These are phyloP conservation scores for Xylophagus ater DNA, from an alignment of 2,888 invertebrate species.

Conservation along the genomic window DNA sequence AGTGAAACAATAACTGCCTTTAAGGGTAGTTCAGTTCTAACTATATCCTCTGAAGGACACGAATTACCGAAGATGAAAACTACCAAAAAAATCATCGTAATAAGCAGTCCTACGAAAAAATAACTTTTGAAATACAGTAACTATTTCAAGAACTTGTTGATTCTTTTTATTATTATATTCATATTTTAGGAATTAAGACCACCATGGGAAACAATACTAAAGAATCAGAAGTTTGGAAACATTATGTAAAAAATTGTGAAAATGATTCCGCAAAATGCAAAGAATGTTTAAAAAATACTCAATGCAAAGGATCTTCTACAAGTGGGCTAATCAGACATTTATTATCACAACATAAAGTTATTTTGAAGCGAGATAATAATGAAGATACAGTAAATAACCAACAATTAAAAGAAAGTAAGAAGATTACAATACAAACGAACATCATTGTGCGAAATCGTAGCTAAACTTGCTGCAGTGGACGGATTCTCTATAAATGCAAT, in stretches of 20 bases:
- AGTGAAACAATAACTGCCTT: too few species aligned
- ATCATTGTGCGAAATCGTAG: constrained; percentile 1
- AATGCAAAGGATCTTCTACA: constrained; percentile 5
- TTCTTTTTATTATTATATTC: constrained; percentile 1
- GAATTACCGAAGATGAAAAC: too few species aligned
- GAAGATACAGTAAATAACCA: neutral
- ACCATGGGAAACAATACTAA: constrained; percentile 1
- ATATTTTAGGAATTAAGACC: constrained; percentile 2
- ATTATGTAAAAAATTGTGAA: constrained; percentile 4
- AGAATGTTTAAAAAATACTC: constrained; percentile 5
- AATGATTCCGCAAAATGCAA: constrained; percentile 4
- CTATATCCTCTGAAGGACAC: too few species aligned
- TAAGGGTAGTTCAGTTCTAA: too few species aligned
- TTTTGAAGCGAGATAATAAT: neutral
- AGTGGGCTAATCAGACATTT: constrained; percentile 2
- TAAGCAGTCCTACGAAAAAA: too few species aligned
- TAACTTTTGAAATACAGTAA: too few species aligned
- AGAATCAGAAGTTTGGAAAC: constrained; percentile 5
- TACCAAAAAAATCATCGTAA: too few species aligned
- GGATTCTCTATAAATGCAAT: constrained; percentile 2
- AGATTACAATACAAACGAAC: neutral
- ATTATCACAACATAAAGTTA: constrained; percentile 8
- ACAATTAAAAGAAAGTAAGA: neutral
- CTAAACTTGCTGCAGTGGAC: neutral
- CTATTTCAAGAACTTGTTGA: too few species aligned